phyloP scores from a whole-genome alignment of 2,888 invertebrate species.

The Lithophane ornitopus region DNA sequence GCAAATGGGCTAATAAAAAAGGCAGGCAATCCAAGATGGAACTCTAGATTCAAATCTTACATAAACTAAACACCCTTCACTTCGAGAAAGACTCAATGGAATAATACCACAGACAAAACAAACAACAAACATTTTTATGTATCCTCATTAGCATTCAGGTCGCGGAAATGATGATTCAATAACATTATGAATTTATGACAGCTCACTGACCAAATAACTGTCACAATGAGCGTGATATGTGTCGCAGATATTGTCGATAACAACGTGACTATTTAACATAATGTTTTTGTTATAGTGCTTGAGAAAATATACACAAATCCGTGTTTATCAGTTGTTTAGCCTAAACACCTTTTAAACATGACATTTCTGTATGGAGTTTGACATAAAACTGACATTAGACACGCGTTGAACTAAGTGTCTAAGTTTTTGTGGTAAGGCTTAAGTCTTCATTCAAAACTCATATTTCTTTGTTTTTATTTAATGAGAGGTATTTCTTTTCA shows the following conservation, averaged over 20 bases:
- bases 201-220: conserved; percentile 12
- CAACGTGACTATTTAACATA: neutral
- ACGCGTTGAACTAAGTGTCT: too few species aligned
- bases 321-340: too few species aligned
- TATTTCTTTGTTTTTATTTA: neutral
- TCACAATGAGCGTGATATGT: neutral
- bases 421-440: too few species aligned
- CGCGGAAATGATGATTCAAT: conserved; percentile 22
- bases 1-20: too few species aligned
- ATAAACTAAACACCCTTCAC: neutral
- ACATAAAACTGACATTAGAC: too few species aligned
- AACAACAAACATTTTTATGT: neutral
- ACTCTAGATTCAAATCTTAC: too few species aligned
- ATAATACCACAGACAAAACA: neutral
- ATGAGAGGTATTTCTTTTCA: neutral
- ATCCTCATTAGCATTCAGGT: conserved; percentile 39
- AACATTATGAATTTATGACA: conserved; percentile 22
- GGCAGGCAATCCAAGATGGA: too few species aligned
- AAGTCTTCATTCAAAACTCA: neutral
- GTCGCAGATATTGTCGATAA: neutral
- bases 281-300: too few species aligned
- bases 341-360: too few species aligned
- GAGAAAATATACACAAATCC: too few species aligned
- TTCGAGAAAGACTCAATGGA: neutral
- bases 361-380: too few species aligned